phyloP scores from a whole-genome alignment of 2,113 vertebrate genomes.

The Etheostoma spectabile region DNA sequence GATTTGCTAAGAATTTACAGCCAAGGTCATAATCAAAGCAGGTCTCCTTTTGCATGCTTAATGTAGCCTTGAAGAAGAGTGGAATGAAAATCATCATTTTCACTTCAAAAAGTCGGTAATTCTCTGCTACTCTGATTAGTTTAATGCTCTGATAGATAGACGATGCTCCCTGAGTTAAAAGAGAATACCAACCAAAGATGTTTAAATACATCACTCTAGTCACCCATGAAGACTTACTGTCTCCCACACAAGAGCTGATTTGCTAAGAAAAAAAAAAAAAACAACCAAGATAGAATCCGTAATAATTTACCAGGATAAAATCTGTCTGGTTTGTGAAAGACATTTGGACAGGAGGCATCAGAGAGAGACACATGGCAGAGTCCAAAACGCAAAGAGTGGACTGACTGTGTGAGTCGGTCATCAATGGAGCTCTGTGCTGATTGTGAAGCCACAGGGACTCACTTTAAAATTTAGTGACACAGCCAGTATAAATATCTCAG shows the following conservation, averaged over 20 bases:
- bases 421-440: conserved; percentile 46
- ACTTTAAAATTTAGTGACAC: conserved; percentile 56
- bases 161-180: conserved; percentile 57
- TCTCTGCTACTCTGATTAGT: conserved; percentile 64
- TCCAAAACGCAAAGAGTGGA: conserved; percentile 6
- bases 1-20: conserved; percentile 77
- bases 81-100: conserved; percentile 62
- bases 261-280: conserved; percentile 20
- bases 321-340: conserved; percentile 22
- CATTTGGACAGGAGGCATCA: conserved; percentile 20
- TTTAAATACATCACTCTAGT: conserved; percentile 51
- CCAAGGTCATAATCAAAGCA: conserved; percentile 76
- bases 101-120: conserved; percentile 62
- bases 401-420: conserved; percentile 22
- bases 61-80: conserved; percentile 51
- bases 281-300: conserved; percentile 17
- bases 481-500: conserved; percentile 47
- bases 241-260: conserved; percentile 27
- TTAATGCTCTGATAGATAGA: conserved; percentile 60
- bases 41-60: conserved; percentile 59
- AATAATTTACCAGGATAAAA: conserved; percentile 34
- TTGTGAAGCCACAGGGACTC: conserved; percentile 54
- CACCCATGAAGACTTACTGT: conserved; percentile 23
- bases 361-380: neutral
- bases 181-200: conserved; percentile 47